Evolutionary conservation across 2,888 invertebrate genomes (phyloP).

Genomic region (Itoplectis maculator): DNA sequence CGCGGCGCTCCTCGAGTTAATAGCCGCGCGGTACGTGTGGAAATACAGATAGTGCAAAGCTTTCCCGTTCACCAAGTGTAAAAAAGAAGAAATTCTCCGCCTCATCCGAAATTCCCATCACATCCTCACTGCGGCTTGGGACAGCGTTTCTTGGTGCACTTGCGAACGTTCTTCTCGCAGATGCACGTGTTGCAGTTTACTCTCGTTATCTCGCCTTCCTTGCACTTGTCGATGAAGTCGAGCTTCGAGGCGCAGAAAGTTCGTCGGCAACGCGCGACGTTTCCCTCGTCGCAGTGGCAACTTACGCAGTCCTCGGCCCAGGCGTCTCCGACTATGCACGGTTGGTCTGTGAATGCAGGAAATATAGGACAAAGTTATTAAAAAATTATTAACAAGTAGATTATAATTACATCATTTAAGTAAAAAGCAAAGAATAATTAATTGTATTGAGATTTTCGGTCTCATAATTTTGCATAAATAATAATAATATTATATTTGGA

Average conservation of each 20-base stretch:
- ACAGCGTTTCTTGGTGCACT: slow-evolving; percentile 65
- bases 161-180: slow-evolving; percentile 58
- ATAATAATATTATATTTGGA: no score
- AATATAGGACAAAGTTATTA: not conserved
- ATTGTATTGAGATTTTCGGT: no score
- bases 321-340: slow-evolving; percentile 68
- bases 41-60: slow-evolving; percentile 3
- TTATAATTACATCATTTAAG: no score
- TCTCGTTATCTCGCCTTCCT: slow-evolving; percentile 58
- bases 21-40: not conserved
- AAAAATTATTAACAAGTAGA: no score
- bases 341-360: slow-evolving; percentile 56
- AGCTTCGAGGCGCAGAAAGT: slow-evolving; percentile 68
- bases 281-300: slow-evolving; percentile 62
- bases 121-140: not conserved
- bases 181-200: slow-evolving; percentile 62
- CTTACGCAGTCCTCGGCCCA: slow-evolving; percentile 71
- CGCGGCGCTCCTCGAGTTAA: slow-evolving; percentile 16
- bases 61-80: not conserved
- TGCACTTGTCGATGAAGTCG: slow-evolving; percentile 56
- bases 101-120: not conserved
- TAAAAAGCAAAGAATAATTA: no score
- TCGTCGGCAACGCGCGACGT: slow-evolving; percentile 59
- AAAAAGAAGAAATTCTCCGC: not conserved
- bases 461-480: no score